A percentile compares a stretch with the other conserved stretches of the same genome.
Conservation (phyloP, 2,797 vertebrate genomes). For the Thunnus albacares region DNA sequence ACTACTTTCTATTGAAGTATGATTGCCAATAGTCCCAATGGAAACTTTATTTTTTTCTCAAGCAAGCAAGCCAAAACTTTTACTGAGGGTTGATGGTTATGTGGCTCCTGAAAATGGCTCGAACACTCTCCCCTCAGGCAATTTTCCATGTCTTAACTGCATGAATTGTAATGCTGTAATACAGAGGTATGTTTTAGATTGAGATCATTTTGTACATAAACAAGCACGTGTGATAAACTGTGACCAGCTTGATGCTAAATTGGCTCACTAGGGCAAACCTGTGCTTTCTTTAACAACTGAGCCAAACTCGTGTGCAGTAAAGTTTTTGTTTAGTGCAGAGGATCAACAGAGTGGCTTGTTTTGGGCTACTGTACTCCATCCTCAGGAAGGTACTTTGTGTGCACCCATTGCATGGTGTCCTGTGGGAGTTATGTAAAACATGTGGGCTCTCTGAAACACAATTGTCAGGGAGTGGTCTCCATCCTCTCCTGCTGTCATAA, state of each 20-base stretch:
- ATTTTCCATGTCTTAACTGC: slow-evolving; percentile 33
- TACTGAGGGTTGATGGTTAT: slow-evolving; percentile 21
- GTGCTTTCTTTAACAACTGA: slow-evolving; percentile 6
- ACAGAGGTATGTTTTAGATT: slow-evolving; percentile 19
- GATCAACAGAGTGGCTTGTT: slow-evolving; percentile 6
- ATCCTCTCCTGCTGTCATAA: slow-evolving; percentile 36
- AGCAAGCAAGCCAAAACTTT: slow-evolving; percentile 20
- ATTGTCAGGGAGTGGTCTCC: slow-evolving; percentile 30
- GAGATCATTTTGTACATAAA: slow-evolving; percentile 27
- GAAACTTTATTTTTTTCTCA: slow-evolving; percentile 18
- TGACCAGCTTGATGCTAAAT: slow-evolving; percentile 1
- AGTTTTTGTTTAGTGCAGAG: slow-evolving; percentile 10
- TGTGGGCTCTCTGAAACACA: slow-evolving; percentile 35
- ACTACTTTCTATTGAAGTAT: slow-evolving; percentile 11
- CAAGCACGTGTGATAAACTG: slow-evolving; percentile 15
- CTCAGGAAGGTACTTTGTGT: slow-evolving; percentile 35
- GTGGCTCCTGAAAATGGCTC: slow-evolving; percentile 36
- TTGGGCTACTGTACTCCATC: neutral
- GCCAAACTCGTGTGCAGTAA: neutral
- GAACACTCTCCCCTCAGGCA: slow-evolving; percentile 29
- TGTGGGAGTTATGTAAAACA: slow-evolving; percentile 57
- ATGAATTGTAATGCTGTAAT: slow-evolving; percentile 1
- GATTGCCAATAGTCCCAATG: neutral
- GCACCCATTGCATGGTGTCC: slow-evolving; percentile 19
- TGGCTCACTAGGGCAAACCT: neutral